phyloP scores from a whole-genome alignment of 2,888 invertebrate genomes.

The Tetragonula carbonaria region DNA sequence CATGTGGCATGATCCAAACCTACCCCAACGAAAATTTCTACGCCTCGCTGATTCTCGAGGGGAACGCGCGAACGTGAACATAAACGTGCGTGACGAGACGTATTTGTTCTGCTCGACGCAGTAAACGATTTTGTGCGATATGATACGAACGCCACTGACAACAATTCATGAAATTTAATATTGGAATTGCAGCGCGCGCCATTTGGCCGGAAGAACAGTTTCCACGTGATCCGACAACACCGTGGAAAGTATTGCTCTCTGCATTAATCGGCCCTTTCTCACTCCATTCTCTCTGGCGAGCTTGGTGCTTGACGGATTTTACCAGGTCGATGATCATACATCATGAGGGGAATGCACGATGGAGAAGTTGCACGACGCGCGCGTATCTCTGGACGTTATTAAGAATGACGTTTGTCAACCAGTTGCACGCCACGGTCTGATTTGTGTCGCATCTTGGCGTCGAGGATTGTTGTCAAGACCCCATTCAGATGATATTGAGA shows the following conservation, averaged over 20 bases:
- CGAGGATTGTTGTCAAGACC: background rate
- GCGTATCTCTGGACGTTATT: slow-evolving; percentile 29
- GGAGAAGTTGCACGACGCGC: slow-evolving; percentile 20
- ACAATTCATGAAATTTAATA: slow-evolving; percentile 49
- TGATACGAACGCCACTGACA: slow-evolving; percentile 9
- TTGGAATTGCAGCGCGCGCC: background rate
- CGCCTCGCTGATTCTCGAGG: background rate
- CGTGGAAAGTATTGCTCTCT: slow-evolving; percentile 10
- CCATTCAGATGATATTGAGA: fast-evolving
- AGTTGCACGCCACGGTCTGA: slow-evolving; percentile 10
- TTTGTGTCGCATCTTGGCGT: slow-evolving; percentile 5
- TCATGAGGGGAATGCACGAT: slow-evolving; percentile 16
- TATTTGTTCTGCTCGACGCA: slow-evolving; percentile 14
- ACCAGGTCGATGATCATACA: slow-evolving; percentile 32
- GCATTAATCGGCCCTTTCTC: slow-evolving; percentile 27
- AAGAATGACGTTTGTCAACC: slow-evolving; percentile 45
- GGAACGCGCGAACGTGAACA: background rate
- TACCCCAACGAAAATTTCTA: background rate
- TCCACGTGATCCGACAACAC: slow-evolving; percentile 7
- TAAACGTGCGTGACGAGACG: background rate
- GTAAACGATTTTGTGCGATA: background rate
- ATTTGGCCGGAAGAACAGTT: slow-evolving; percentile 18
- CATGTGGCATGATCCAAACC: background rate
- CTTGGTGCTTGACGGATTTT: slow-evolving; percentile 27
- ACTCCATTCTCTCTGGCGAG: background rate